These are phyloP conservation scores for Acheta domesticus DNA, from an alignment of 2,888 invertebrate genomes.

Conservation along the genomic window DNA sequence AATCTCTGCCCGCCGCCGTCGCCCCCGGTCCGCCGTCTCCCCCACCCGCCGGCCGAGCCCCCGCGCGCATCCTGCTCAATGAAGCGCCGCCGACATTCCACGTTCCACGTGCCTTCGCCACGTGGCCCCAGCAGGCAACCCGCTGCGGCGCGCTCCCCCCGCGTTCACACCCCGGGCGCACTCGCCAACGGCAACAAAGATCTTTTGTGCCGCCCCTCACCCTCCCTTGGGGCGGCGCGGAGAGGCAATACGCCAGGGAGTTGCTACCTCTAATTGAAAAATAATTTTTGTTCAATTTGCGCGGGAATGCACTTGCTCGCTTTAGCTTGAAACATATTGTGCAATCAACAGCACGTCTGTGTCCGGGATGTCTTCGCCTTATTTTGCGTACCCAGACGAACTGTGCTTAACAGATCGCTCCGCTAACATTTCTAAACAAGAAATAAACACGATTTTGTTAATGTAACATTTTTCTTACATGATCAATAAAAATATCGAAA, in stretches of 20 bases:
- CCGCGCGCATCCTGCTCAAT: not conserved
- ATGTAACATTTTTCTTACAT: no score
- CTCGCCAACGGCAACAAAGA: not conserved
- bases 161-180: not conserved
- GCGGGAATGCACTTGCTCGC: not conserved
- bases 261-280: not conserved
- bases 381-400: no score
- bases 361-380: no score
- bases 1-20: not conserved
- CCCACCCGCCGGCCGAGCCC: not conserved
- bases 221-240: no score
- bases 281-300: constrained; percentile 9
- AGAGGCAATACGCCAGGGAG: not conserved
- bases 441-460: no score
- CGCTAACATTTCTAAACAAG: no score
- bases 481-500: no score
- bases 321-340: not conserved
- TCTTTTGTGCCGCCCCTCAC: no score
- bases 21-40: not conserved
- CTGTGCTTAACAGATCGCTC: no score
- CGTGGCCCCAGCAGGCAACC: not conserved
- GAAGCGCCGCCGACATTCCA: not conserved
- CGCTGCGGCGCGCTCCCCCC: not conserved
- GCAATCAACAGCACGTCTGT: no score
- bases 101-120: constrained; percentile 1